Evolutionary conservation across 1,140 invertebrate species (phyloP).

Genomic region (Drosophila nikananu): DNA sequence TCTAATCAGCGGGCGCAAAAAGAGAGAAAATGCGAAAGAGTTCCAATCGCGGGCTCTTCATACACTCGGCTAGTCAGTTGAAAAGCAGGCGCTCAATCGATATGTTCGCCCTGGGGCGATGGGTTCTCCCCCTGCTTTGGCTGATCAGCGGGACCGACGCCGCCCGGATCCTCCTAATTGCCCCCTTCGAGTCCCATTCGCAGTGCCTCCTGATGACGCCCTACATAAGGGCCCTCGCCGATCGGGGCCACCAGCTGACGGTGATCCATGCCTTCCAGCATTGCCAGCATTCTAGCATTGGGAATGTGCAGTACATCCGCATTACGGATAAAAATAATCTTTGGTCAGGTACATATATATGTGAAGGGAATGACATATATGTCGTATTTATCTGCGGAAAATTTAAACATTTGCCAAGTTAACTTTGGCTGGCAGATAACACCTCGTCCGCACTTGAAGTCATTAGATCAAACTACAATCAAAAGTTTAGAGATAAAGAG

Average conservation of each 20-base stretch:
- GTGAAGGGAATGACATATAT: neutral
- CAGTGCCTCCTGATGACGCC: constrained; percentile 54
- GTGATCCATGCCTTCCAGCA: constrained; percentile 46
- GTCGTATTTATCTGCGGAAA: neutral
- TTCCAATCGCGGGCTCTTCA: constrained; percentile 7
- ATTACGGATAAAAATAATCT: constrained; percentile 20
- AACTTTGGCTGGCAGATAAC: neutral
- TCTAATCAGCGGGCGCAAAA: constrained; percentile 28
- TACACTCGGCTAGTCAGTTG: neutral
- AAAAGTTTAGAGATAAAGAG: neutral
- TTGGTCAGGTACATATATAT: constrained; percentile 26
- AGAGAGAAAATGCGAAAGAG: constrained; percentile 8
- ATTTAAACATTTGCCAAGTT: neutral
- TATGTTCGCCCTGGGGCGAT: constrained; percentile 18
- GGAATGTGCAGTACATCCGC: constrained; percentile 31
- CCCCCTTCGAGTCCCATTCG: constrained; percentile 45
- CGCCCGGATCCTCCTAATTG: constrained; percentile 37
- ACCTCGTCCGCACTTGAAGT: neutral
- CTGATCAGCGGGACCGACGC: neutral
- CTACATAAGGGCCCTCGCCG: constrained; percentile 37
- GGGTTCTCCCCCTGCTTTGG: neutral
- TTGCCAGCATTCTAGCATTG: constrained; percentile 11
- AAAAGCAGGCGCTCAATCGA: neutral
- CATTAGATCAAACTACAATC: neutral
- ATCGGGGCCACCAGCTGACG: constrained; percentile 60